phyloP scores from a whole-genome alignment of 2,888 invertebrate species.

The Lycocerus yunnanus region DNA sequence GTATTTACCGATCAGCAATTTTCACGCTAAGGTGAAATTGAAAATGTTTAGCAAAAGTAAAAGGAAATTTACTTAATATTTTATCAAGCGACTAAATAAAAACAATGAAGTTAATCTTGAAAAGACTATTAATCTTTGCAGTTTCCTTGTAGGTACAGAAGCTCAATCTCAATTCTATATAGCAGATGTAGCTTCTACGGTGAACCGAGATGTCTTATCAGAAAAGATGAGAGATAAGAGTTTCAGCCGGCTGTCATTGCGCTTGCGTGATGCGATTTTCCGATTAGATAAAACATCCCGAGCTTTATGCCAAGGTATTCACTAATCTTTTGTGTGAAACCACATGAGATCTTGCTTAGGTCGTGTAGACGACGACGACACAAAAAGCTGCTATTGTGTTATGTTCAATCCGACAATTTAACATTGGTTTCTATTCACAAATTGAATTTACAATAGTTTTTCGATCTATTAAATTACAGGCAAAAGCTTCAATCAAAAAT shows the following conservation, averaged over 20 bases:
- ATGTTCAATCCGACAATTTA: constrained; percentile 25
- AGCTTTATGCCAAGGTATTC: constrained; percentile 48
- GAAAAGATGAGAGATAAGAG: constrained; percentile 41
- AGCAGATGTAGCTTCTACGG: constrained; percentile 44
- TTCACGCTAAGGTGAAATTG: not conserved
- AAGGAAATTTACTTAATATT: not conserved
- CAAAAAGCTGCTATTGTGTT: constrained; percentile 38
- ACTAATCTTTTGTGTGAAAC: constrained; percentile 48
- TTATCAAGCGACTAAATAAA: not conserved
- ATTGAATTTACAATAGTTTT: constrained; percentile 35
- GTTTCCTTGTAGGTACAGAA: constrained; percentile 19
- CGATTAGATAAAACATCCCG: constrained; percentile 47
- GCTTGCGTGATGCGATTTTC: constrained; percentile 50
- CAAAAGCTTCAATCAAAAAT: not conserved
- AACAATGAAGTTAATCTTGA: not conserved
- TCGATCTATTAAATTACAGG: constrained; percentile 32
- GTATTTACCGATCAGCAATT: not conserved
- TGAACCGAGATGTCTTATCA: constrained; percentile 45
- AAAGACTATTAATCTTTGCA: not conserved
- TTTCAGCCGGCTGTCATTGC: constrained; percentile 45
- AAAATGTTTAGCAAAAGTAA: not conserved
- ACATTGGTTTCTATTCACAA: constrained; percentile 33
- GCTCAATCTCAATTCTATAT: constrained; percentile 8
- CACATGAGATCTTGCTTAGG: constrained; percentile 40
- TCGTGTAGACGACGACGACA: constrained; percentile 36